These are phyloP conservation scores for Leucophenga maculata DNA, from an alignment of 2,888 invertebrate species.

Conservation along the genomic window DNA sequence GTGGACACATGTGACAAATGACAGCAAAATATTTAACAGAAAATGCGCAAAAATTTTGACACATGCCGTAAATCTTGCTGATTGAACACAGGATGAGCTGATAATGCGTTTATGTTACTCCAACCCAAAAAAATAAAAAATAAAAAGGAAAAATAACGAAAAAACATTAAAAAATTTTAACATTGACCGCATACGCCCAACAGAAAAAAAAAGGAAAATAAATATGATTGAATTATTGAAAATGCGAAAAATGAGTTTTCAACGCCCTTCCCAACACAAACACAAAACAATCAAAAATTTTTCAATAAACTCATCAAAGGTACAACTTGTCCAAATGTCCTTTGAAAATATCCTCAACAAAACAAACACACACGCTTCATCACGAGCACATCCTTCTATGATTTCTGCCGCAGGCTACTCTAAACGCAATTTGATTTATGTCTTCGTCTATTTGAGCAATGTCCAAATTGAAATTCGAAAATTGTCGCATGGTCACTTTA, in stretches of 20 bases:
- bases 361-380: constrained; percentile 15
- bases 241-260: constrained; percentile 18
- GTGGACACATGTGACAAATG: constrained; percentile 20
- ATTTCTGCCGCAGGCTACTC: constrained; percentile 41
- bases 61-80: constrained; percentile 52
- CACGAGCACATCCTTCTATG: neutral
- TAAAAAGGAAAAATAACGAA: neutral
- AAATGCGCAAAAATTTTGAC: constrained; percentile 47
- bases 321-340: constrained; percentile 36
- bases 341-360: constrained; percentile 47
- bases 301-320: constrained; percentile 63
- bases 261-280: constrained; percentile 53
- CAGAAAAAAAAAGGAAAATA: constrained; percentile 29
- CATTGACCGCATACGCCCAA: constrained; percentile 1
- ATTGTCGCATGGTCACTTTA: constrained; percentile 70
- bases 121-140: neutral
- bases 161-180: neutral
- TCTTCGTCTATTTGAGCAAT: neutral
- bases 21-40: constrained; percentile 5
- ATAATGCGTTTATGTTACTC: constrained; percentile 59
- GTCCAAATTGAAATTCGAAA: constrained; percentile 53
- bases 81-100: constrained; percentile 7
- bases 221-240: constrained; percentile 57
- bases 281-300: constrained; percentile 47
- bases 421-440: constrained; percentile 62